phyloP scores from a whole-genome alignment of 2,888 invertebrate species.

The Erebia epiphron region DNA sequence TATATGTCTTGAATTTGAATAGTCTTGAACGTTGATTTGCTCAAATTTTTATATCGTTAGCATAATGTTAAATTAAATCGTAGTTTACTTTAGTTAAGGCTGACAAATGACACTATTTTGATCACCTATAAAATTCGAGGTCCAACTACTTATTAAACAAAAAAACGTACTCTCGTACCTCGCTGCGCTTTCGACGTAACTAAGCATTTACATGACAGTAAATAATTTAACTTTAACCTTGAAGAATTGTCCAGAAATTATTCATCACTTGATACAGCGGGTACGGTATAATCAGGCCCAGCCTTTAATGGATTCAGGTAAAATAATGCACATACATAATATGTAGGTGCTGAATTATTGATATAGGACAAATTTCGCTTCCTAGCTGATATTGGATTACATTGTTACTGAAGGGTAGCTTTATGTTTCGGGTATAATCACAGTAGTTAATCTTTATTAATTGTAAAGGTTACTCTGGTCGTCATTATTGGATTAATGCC shows the following conservation, averaged over 20 bases:
- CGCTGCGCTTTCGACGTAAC: not conserved
- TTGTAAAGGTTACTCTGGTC: not conserved
- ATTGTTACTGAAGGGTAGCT: constrained; percentile 15
- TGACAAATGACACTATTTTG: too few species aligned
- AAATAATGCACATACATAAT: constrained; percentile 42
- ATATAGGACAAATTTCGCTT: constrained; percentile 34
- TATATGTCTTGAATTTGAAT: too few species aligned
- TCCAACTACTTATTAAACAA: not conserved
- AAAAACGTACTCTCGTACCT: not conserved
- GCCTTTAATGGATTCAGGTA: constrained; percentile 27
- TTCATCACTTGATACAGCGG: constrained; percentile 17
- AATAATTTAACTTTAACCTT: constrained; percentile 10
- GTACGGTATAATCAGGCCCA: constrained; percentile 28
- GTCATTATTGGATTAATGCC: not conserved
- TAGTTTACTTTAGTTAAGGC: too few species aligned
- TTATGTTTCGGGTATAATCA: constrained; percentile 12
- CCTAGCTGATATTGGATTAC: constrained; percentile 30
- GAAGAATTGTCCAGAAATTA: constrained; percentile 18
- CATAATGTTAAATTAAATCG: too few species aligned
- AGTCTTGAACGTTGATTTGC: too few species aligned
- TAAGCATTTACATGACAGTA: not conserved
- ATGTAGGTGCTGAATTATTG: constrained; percentile 39
- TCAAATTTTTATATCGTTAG: too few species aligned
- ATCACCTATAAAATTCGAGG: too few species aligned
- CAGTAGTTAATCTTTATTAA: constrained; percentile 2